phyloP scores from a whole-genome alignment of 2,797 vertebrate species.

The Spondyliosoma cantharus region DNA sequence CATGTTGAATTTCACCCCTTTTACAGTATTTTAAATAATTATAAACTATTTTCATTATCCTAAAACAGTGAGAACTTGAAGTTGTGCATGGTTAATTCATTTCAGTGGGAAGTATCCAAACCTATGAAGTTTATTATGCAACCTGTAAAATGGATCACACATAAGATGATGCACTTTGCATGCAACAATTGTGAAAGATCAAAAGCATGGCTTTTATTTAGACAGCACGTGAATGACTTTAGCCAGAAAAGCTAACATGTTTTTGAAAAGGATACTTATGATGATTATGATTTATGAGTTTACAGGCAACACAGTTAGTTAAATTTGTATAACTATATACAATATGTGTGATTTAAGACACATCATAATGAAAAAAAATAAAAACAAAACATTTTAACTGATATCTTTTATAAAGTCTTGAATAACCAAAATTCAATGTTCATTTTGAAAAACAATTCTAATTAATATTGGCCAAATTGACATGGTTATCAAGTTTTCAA shows the following conservation, averaged over 20 bases:
- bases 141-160: neutral
- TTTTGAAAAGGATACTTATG: neutral
- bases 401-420: no score
- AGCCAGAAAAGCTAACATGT: slow-evolving; percentile 9
- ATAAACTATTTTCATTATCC: neutral
- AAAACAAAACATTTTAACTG: no score
- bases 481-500: no score
- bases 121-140: neutral
- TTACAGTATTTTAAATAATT: neutral
- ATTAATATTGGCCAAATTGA: neutral
- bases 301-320: neutral
- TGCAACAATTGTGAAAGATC: neutral
- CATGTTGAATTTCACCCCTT: neutral
- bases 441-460: neutral
- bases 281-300: neutral
- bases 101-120: neutral
- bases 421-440: neutral
- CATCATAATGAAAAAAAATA: no score
- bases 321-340: neutral
- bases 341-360: neutral
- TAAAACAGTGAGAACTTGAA: neutral
- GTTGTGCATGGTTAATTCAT: neutral
- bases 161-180: neutral
- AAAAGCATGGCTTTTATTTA: neutral
- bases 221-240: neutral